Evolutionary conservation across 1,140 invertebrate species (phyloP).

Genomic region (Platorchestia sp.): DNA sequence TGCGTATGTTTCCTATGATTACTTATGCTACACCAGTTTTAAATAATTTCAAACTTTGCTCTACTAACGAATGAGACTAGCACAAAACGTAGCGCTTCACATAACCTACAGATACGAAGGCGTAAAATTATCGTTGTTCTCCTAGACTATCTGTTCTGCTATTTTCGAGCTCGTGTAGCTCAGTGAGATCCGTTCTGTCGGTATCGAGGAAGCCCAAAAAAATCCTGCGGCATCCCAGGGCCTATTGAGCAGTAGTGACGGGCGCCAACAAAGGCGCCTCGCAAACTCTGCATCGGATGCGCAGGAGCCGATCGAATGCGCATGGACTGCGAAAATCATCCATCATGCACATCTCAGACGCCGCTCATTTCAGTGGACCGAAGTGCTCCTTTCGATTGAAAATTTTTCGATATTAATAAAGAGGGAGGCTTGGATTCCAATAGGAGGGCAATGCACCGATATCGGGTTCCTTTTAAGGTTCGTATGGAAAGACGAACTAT

Average conservation of each 20-base stretch:
- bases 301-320: not conserved
- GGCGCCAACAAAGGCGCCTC: not conserved
- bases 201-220: not conserved
- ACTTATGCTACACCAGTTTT: too few species aligned
- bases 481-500: not conserved
- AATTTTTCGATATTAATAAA: conserved; percentile 44
- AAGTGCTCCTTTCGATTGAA: not conserved
- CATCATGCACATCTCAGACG: not conserved
- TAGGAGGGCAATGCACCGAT: conserved; percentile 27
- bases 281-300: not conserved
- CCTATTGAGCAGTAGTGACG: not conserved
- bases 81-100: too few species aligned
- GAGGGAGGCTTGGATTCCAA: conserved; percentile 18
- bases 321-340: not conserved
- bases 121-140: not conserved
- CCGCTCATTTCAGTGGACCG: not conserved
- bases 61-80: too few species aligned
- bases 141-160: too few species aligned
- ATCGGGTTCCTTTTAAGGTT: conserved; percentile 6
- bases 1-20: too few species aligned
- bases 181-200: not conserved
- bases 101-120: not conserved
- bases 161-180: not conserved
- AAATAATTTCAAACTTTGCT: too few species aligned
- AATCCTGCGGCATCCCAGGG: not conserved